These are phyloP conservation scores for Lasioglossum villosulum DNA, from an alignment of 2,888 invertebrate genomes.

Conservation along the genomic window DNA sequence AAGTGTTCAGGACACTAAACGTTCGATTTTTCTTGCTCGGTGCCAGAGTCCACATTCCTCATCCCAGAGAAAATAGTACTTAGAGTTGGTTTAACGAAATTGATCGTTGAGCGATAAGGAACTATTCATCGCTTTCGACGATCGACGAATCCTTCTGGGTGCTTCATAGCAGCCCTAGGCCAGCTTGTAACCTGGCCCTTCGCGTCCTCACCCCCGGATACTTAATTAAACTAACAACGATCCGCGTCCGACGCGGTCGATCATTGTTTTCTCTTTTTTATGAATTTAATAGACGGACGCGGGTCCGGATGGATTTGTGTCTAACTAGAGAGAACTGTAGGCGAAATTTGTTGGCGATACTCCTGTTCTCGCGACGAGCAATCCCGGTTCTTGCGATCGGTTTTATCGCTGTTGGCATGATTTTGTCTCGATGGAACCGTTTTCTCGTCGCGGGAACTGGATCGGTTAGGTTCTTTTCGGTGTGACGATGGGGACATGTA, in stretches of 20 bases:
- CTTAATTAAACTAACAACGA: conserved; percentile 32
- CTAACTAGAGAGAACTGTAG: conserved; percentile 26
- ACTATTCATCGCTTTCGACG: background rate
- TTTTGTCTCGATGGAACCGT: background rate
- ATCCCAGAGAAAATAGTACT: background rate
- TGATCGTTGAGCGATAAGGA: background rate
- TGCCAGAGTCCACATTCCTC: background rate
- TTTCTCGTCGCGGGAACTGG: conserved; percentile 17
- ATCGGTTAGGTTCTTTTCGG: conserved; percentile 11
- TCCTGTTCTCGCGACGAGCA: conserved; percentile 34
- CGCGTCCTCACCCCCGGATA: conserved; percentile 9
- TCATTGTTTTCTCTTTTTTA: background rate
- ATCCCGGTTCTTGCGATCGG: too few species aligned
- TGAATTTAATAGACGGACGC: conserved; percentile 9
- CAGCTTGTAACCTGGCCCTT: background rate
- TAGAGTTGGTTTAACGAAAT: background rate
- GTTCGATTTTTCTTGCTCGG: background rate
- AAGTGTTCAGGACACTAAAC: too few species aligned
- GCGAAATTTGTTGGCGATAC: background rate
- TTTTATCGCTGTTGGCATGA: background rate
- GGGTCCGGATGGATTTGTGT: conserved; percentile 25
- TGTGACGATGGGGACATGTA: conserved; percentile 24
- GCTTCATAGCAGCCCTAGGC: background rate
- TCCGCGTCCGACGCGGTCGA: background rate
- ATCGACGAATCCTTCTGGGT: background rate